Percentiles rank a stretch among this genome's conserved stretches.
These are phyloP conservation scores for Gorsachius magnificus DNA, from an alignment of 2,797 vertebrate species.

Conservation along the genomic window DNA sequence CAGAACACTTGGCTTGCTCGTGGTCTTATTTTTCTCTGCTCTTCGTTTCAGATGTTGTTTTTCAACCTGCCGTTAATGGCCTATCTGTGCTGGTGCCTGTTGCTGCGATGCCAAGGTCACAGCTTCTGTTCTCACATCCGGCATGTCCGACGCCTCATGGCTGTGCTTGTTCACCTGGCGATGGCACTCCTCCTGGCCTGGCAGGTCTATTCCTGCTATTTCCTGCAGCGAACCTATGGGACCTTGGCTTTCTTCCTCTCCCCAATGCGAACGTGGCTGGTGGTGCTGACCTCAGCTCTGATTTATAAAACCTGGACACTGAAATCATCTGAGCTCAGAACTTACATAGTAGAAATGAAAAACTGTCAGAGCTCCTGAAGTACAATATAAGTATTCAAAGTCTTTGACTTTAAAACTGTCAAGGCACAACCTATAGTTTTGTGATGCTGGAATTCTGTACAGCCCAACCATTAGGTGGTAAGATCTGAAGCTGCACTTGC, in stretches of 20 bases:
- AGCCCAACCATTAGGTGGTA: background rate
- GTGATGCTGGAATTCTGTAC: background rate
- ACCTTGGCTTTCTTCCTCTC: slow-evolving; percentile 87
- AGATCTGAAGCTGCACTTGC: background rate
- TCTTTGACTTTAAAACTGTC: background rate
- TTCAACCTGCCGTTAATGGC: slow-evolving; percentile 93
- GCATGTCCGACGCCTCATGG: slow-evolving; percentile 63
- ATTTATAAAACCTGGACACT: slow-evolving; percentile 86
- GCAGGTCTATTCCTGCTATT: slow-evolving; percentile 91
- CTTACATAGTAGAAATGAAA: slow-evolving; percentile 74
- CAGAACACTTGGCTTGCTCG: background rate
- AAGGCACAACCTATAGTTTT: background rate
- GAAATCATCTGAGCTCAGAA: slow-evolving; percentile 67
- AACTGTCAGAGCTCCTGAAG: slow-evolving; percentile 70
- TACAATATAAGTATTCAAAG: background rate
- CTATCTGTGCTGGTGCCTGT: slow-evolving; percentile 94
- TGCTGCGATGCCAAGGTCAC: slow-evolving; percentile 86
- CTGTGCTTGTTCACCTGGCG: slow-evolving; percentile 77
- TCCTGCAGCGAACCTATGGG: slow-evolving; percentile 88
- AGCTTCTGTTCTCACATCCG: slow-evolving; percentile 85
- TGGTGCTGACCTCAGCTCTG: slow-evolving; percentile 81
- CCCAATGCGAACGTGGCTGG: slow-evolving; percentile 89
- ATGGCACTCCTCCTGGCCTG: slow-evolving; percentile 87
- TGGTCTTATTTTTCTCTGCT: background rate
- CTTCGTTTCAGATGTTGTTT: slow-evolving; percentile 83